Evolutionary conservation across 2,113 vertebrate species (phyloP), one percentile per base, ranked within the genome.

Genomic region (Hepsetus odoe): DNA sequence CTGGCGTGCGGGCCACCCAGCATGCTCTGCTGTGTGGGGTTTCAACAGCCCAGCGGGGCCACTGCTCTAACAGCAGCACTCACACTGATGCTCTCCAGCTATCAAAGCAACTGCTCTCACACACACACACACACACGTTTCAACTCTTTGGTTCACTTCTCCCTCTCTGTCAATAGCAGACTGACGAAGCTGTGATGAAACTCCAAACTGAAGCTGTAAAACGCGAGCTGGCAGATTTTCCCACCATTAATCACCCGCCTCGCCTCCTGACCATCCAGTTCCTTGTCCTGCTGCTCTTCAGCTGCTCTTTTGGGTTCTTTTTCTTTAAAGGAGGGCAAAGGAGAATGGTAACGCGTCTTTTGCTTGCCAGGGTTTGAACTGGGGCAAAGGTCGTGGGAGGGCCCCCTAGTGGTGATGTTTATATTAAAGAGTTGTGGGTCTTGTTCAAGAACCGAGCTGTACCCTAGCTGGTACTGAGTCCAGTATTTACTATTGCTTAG

Each of bases 81-180:
- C 91, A 85, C 89, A 90, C 89, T 93, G 93, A 94, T 94, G 90
- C 91, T 92, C 90, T 89, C 92, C 93, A 94, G 93, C 93, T 94
- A 93, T 91, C 87, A 94, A 94, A 94, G 93, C 93, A 94, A 91
- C 72, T 65, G 30, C 70, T 46, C 24, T 49, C 38, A 42, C 26
- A 42, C 32, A 61, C 72, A 61, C 24, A 42, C 38, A 42, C 40
- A 42, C 32, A 61, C 72, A 61, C 24, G 28, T 24, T 64, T 7
- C 18, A 18, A 20, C 38, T 1, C 46, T 55, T 42, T 18, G 20
- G 46, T 62, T 53, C 49, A 67, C 49, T 42, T 67, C 62, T 76
- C 28, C 67, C 64, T 44, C 49, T n/a, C 30, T 56, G 66, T 13
- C 51, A 44, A 44, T 53, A 71, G 30, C 49, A 55, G 49, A 42